Conservation (phyloP, 2,888 invertebrate genomes). For the Diarsia rubi region DNA sequence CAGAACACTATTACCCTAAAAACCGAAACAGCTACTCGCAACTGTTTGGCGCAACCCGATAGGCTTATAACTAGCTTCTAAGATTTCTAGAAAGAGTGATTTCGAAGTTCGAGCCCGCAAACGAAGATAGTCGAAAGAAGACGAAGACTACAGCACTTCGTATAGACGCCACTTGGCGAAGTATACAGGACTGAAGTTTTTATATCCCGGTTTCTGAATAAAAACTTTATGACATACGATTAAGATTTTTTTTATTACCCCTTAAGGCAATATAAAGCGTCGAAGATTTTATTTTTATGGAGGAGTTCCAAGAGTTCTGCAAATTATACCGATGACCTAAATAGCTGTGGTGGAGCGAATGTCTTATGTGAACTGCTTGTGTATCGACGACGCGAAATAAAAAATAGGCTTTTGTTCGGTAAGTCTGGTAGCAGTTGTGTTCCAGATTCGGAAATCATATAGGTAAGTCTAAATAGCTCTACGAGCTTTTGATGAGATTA, state of each 20-base stretch:
- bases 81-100: not conserved
- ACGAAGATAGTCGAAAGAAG: not conserved
- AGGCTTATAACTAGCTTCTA: constrained; percentile 1
- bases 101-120: not conserved
- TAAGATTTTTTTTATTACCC: constrained; percentile 42
- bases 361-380: not conserved
- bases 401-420: not conserved
- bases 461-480: not conserved
- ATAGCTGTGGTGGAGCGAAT: constrained; percentile 1
- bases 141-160: not conserved
- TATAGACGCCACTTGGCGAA: constrained; percentile 11
- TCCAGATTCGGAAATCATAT: not conserved
- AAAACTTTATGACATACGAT: constrained; percentile 46
- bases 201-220: constrained; percentile 20
- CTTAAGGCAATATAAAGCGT: constrained; percentile 29
- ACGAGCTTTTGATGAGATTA: constrained; percentile 6
- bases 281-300: constrained; percentile 37
- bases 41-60: constrained; percentile 27
- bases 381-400: not conserved
- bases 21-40: constrained; percentile 11
- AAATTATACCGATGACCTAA: constrained; percentile 22
- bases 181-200: constrained; percentile 29
- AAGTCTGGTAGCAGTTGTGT: not conserved
- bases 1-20: constrained; percentile 51
- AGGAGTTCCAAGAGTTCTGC: constrained; percentile 18